These are phyloP conservation scores for Chaenogobius annularis DNA, from an alignment of 2,113 vertebrate species.

Conservation along the genomic window DNA sequence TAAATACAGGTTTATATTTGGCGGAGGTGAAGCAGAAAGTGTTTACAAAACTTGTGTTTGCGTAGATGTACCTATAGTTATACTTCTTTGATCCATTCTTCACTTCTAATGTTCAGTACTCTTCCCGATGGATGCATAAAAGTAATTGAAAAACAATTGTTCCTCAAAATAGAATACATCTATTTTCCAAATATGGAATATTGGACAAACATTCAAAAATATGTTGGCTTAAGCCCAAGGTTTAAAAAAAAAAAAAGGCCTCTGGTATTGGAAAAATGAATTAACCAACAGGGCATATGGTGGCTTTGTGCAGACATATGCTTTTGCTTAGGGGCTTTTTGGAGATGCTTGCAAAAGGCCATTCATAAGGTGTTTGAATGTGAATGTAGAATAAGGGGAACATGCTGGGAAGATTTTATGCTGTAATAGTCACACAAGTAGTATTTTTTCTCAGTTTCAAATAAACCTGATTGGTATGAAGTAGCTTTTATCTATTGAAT, in stretches of 20 bases:
- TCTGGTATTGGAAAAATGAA: conserved; percentile 61
- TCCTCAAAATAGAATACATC: background rate
- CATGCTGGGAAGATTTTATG: conserved; percentile 10
- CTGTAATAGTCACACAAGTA: background rate
- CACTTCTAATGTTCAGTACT: background rate
- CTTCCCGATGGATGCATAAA: background rate
- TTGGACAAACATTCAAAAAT: conserved; percentile 35
- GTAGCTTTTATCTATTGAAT: background rate
- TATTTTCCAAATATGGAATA: conserved; percentile 5
- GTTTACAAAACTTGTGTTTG: background rate
- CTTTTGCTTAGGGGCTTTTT: conserved; percentile 59
- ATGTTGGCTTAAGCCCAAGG: conserved; percentile 32
- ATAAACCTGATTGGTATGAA: background rate
- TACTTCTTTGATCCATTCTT: background rate
- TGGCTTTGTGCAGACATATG: conserved; percentile 68
- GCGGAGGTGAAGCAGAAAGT: background rate
- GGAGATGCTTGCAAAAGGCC: conserved; percentile 36
- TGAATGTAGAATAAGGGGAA: conserved; percentile 24
- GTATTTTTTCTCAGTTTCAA: background rate
- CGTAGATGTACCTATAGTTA: background rate
- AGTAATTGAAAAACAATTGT: background rate
- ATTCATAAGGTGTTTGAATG: conserved; percentile 59
- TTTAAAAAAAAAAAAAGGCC: conserved; percentile 31
- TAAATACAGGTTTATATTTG: conserved; percentile 35
- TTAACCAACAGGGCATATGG: conserved; percentile 75